phyloP scores from a whole-genome alignment of 2,888 invertebrate species.

The Eristalis arbustorum region DNA sequence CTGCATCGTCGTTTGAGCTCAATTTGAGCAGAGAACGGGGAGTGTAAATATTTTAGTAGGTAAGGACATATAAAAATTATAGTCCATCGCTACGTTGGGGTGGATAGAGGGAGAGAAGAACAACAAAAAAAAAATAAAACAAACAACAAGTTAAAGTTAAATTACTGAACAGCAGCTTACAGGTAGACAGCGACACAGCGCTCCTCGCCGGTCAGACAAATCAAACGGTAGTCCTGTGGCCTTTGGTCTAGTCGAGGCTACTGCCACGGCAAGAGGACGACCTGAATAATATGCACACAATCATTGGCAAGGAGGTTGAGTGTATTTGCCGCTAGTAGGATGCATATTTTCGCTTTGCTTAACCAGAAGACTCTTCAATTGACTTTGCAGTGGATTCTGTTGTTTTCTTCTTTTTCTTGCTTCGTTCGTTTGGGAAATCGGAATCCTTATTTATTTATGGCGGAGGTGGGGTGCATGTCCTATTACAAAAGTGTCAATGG shows the following conservation, averaged over 20 bases:
- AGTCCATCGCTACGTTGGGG: slow-evolving; percentile 5
- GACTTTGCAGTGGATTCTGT: neutral
- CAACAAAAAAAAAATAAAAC: neutral
- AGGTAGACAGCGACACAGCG: neutral
- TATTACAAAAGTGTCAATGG: slow-evolving; percentile 68
- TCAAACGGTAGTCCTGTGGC: neutral
- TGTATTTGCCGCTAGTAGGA: slow-evolving; percentile 19
- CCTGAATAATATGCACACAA: slow-evolving; percentile 30
- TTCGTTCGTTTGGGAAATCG: slow-evolving; percentile 9
- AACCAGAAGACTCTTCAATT: neutral
- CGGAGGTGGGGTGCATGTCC: slow-evolving; percentile 19
- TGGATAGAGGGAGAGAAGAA: neutral
- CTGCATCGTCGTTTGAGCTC: neutral
- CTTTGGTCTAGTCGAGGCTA: neutral
- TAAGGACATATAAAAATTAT: slow-evolving; percentile 43
- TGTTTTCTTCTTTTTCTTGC: neutral
- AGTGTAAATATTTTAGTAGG: slow-evolving; percentile 54
- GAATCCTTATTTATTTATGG: slow-evolving; percentile 58
- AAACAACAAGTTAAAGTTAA: neutral
- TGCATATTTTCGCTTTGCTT: neutral
- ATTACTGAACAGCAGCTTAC: neutral
- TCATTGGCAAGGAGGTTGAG: slow-evolving; percentile 15
- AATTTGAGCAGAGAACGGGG: slow-evolving; percentile 7
- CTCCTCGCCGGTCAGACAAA: neutral
- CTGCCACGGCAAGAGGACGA: neutral